Conservation (phyloP, 2,797 vertebrate species). For the Euphonia xanthogaster region DNA sequence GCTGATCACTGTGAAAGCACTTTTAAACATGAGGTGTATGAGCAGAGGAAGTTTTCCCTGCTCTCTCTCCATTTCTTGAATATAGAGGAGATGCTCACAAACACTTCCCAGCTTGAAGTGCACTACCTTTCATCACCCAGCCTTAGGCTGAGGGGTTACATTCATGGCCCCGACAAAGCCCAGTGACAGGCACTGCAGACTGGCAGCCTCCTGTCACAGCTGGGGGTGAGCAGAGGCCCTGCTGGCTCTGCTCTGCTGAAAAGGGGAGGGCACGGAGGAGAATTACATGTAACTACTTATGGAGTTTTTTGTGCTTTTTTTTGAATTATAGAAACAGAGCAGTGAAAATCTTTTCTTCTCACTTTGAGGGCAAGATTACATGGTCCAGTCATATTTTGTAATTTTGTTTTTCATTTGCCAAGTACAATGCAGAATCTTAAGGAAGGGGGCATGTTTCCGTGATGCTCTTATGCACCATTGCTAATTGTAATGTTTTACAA, state of each 20-base stretch:
- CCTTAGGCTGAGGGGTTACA: not conserved
- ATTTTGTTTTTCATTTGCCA: not conserved
- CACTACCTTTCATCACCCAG: not conserved
- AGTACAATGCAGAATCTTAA: not conserved
- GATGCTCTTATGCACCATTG: not conserved
- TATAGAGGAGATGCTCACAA: not conserved
- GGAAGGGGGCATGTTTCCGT: not conserved
- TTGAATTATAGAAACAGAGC: not conserved
- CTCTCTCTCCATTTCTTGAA: not conserved
- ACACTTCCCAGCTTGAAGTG: not conserved
- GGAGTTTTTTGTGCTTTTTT: not conserved
- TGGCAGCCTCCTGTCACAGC: not conserved
- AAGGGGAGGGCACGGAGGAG: not conserved
- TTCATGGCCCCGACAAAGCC: not conserved
- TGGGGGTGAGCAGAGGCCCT: not conserved
- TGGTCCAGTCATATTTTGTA: not conserved
- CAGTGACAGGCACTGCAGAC: not conserved
- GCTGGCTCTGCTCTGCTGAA: not conserved
- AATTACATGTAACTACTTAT: not conserved
- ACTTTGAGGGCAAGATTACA: not conserved
- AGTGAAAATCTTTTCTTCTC: not conserved
- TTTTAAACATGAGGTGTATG: not conserved
- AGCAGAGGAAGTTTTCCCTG: not conserved
- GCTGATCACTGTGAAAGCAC: not conserved
- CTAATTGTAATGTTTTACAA: not conserved